Percentiles rank a stretch among this genome's conserved stretches.
phyloP scores from a whole-genome alignment of 1,140 invertebrate genomes.

The Dufourea novaeangliae region DNA sequence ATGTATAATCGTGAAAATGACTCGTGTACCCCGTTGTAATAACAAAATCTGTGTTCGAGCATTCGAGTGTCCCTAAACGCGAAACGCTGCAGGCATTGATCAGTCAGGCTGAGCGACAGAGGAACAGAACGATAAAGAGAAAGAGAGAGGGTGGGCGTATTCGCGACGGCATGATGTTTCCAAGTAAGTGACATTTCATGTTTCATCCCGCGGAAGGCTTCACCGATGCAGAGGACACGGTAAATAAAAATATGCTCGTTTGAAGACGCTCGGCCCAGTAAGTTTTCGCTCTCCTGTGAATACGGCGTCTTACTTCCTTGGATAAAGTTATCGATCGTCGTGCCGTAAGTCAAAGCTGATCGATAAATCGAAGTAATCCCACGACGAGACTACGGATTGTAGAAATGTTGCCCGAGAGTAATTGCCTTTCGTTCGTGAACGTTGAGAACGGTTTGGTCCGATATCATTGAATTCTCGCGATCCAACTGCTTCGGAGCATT shows the following conservation, averaged over 20 bases:
- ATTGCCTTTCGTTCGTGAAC: neutral
- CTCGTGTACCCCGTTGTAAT: conserved; percentile 22
- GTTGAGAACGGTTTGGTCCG: neutral
- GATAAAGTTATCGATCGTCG: conserved; percentile 25
- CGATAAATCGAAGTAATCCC: conserved; percentile 23
- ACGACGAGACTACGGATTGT: neutral
- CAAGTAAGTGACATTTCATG: conserved; percentile 68
- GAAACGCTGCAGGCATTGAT: conserved; percentile 38
- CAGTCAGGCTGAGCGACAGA: neutral
- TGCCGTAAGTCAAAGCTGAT: conserved; percentile 1
- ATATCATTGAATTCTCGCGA: neutral
- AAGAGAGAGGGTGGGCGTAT: neutral
- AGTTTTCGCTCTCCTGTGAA: conserved; percentile 15
- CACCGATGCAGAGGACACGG: conserved; percentile 51
- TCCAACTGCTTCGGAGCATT: neutral
- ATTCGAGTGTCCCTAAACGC: neutral
- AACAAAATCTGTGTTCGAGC: conserved; percentile 26
- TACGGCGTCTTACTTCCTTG: neutral
- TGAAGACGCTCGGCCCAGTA: conserved; percentile 49
- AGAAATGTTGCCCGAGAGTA: neutral
- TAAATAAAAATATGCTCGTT: conserved; percentile 68
- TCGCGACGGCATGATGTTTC: conserved; percentile 45
- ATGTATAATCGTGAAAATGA: neutral
- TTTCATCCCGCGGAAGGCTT: conserved; percentile 63
- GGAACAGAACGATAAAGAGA: neutral